Base-by-base conservation (phyloP, 2,888 invertebrate species). In the Dichetophora obliterata region DNA sequence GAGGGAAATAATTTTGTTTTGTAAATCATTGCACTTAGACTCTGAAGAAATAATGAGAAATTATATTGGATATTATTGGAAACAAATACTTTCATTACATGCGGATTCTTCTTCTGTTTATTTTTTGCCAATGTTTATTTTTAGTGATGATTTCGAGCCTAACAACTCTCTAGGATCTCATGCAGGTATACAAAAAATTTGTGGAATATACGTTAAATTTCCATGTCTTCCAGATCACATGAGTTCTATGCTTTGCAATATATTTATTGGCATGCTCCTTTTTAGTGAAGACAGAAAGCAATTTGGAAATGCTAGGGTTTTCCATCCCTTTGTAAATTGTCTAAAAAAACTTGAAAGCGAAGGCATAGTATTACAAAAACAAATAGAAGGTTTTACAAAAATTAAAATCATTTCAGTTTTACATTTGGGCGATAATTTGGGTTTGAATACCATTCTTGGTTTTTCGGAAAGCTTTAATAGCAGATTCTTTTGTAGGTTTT, bases 91-190 rank as follows among this genome's bases (percentile, higher is more conserved):
- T 24, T 61, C 61, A 4, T 24, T 3, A 48, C 50, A 73, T 73
- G 27, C 61, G 5, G 16, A 24, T 8, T 57, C 70, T 43, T 11
- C 22, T 8, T 14, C 37, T 19, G 50, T 61, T n/a, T 61, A 61
- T 59, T 73, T 61, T 73, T 61, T 73, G 16, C 72, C 72, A 31
- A 31, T 73, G 24, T 73, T 73, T 48, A 61, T 73, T 48, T 73
- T 73, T 14, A 22, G 43, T 50, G 72, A 61, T 57, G 72, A 73
- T 31, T 73, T 73, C 22, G 72, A 73, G 59, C 72, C 61, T 16
- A 72, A 72, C 24, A 72, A 72, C 19, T 22, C 72, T 1, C 34
- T 72, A 34, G 72, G 72, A 14, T 72, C 57, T 48, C 72, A 72
- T 37, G 59, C 72, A n/a, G 37, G 57, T 22, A 57, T 57, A 27